phyloP scores from a whole-genome alignment of 2,797 vertebrate genomes.

The Sorex maritimensis region DNA sequence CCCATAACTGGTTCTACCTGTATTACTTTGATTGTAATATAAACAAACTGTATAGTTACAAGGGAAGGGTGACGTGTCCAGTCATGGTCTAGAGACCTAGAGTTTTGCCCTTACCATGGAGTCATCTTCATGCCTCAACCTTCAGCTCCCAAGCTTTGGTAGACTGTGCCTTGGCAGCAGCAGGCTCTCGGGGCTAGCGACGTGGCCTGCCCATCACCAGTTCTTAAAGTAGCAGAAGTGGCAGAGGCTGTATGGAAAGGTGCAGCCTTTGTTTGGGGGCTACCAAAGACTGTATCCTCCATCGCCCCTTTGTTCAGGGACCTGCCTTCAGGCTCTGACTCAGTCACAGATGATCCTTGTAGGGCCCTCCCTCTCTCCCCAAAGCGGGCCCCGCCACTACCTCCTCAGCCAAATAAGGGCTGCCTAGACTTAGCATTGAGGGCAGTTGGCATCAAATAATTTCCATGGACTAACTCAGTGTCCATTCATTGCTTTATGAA shows the following conservation, averaged over 20 bases:
- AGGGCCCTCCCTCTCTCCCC: background rate
- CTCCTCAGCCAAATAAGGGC: background rate
- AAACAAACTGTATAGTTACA: slow-evolving; percentile 75
- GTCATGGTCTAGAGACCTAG: background rate
- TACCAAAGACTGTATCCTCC: background rate
- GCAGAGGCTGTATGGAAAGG: background rate
- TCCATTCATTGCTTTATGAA: slow-evolving; percentile 16
- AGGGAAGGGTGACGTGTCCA: slow-evolving; percentile 23
- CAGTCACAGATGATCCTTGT: background rate
- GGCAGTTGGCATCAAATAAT: background rate
- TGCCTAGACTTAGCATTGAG: background rate
- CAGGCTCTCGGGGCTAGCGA: background rate
- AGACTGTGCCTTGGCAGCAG: background rate
- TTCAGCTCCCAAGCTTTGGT: background rate
- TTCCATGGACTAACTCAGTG: background rate
- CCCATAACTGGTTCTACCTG: slow-evolving; percentile 78
- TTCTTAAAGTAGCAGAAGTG: background rate
- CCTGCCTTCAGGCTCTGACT: slow-evolving; percentile 3
- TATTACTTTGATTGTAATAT: slow-evolving; percentile 64
- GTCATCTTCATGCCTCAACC: background rate
- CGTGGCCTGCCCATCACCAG: background rate
- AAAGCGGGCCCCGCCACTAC: background rate
- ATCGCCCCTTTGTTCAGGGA: background rate
- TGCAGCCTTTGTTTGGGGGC: background rate
- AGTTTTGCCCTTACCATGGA: background rate